Evolutionary conservation across 1,140 invertebrate species (phyloP).

Genomic region (Zophobas morio): DNA sequence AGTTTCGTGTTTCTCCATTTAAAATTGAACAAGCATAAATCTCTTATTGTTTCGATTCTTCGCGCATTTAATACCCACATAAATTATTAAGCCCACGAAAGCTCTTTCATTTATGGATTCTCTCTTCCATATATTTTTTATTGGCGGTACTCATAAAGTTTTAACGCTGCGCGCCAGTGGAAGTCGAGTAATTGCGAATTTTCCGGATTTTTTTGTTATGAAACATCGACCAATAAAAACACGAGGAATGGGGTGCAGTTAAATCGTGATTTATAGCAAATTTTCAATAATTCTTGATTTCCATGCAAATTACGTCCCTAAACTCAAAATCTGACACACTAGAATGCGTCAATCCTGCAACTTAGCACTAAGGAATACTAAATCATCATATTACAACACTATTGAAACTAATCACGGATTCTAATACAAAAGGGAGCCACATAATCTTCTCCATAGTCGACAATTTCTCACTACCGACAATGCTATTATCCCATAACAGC

Average conservation of each 20-base stretch:
- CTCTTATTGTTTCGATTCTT: constrained; percentile 19
- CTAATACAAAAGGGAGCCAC: too few species aligned
- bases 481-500: too few species aligned
- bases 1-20: not conserved
- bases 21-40: constrained; percentile 5
- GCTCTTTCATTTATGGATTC: constrained; percentile 24
- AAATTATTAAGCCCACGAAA: constrained; percentile 26
- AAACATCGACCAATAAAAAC: not conserved
- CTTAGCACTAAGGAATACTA: too few species aligned
- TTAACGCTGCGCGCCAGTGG: not conserved
- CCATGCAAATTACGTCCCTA: too few species aligned
- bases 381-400: too few species aligned
- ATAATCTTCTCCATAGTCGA: too few species aligned
- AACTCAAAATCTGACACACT: too few species aligned
- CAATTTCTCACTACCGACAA: too few species aligned
- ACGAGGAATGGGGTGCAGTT: not conserved
- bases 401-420: too few species aligned
- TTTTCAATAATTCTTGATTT: too few species aligned
- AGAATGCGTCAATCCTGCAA: too few species aligned
- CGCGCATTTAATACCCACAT: constrained; percentile 2
- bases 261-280: too few species aligned
- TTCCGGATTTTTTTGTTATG: not conserved
- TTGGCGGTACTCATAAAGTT: constrained; percentile 21
- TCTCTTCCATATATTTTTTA: constrained; percentile 11
- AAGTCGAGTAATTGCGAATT: not conserved